Base-by-base conservation (phyloP, 2,888 invertebrate species). In the Drosophila mulleri region DNA sequence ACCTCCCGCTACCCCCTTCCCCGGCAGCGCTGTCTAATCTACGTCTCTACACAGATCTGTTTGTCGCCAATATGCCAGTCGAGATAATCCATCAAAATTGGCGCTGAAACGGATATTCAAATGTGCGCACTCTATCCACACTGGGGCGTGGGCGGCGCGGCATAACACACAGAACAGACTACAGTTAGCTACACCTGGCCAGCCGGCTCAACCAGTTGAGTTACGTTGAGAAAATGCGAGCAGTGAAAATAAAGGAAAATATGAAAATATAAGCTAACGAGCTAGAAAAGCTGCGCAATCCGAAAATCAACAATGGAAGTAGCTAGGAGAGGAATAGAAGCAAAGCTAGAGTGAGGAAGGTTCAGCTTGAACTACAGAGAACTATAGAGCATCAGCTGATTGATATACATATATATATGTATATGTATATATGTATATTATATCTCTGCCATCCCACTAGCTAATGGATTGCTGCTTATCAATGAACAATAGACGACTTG, bases 41-140 rank as follows among this genome's bases (percentile, higher is more conserved):
- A 16, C 44, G 37, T 12, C 47, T 65, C 63, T 23, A 32, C 32
- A 54, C 53, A 70, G 66, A 69, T 70, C 74, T 77, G 78, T 73
- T 68, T 77, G 83, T 68, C 71, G 74, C 79, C 65, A 80, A 82
- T 41, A 50, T 57, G 80, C 75, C 72, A 58, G 23, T 16, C 53
- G 42, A 73, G 61, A 72, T 82, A 87, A 87, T 89, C 89, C 88
- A 87, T 87, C 78, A 82, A 75, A 74, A 70, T 73, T 71, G 73
- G 54, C 78, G 73, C 63, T 71, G 66, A 84, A 87, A 70, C 71
- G 56, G 63, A 82, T 75, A 75, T 80, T 67, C 63, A 69, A 69
- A 73, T 65, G 26, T 53, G 37, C 20, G 32, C 37, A 29, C 12
- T 45, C 12, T 26, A 53, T 14, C 14, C 29, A 16, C n/a, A 12